A percentile compares a stretch with the other conserved stretches of the same genome.
Evolutionary conservation across 2,113 vertebrate genomes (phyloP).

Genomic region (Chaetura pelagica): DNA sequence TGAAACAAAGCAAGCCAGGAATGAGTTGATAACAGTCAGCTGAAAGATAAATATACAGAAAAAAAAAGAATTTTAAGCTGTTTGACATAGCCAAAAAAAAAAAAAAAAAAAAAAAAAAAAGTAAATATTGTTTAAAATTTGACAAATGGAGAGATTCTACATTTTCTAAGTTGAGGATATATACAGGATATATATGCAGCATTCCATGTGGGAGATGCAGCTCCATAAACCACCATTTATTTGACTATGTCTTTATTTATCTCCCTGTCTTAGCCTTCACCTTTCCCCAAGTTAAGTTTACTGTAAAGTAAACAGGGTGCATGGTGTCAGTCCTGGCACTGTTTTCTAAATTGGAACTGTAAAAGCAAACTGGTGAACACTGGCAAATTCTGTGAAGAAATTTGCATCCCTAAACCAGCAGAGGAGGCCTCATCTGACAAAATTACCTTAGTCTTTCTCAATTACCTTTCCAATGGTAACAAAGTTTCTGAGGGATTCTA

Average conservation of each 20-base stretch:
- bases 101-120: too few species aligned
- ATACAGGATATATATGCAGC: not conserved
- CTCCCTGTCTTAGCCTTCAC: not conserved
- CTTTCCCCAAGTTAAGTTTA: not conserved
- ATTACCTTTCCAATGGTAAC: not conserved
- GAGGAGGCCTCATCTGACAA: not conserved
- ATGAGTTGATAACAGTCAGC: not conserved
- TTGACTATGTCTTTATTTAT: not conserved
- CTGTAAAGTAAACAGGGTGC: not conserved
- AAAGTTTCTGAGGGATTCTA: not conserved
- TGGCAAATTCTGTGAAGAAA: not conserved
- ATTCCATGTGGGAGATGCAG: not conserved
- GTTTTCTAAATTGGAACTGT: not conserved
- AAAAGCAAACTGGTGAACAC: not conserved
- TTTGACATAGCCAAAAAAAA: not conserved
- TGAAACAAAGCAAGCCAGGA: not conserved
- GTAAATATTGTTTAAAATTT: not conserved
- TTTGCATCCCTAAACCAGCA: not conserved
- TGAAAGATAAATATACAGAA: not conserved
- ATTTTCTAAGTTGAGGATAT: not conserved
- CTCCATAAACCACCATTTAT: not conserved
- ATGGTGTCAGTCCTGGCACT: not conserved
- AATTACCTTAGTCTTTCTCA: not conserved
- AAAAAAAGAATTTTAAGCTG: not conserved
- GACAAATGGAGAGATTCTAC: accelerated